These are phyloP conservation scores for Maniola hyperantus DNA, from an alignment of 2,888 invertebrate genomes.

Conservation along the genomic window DNA sequence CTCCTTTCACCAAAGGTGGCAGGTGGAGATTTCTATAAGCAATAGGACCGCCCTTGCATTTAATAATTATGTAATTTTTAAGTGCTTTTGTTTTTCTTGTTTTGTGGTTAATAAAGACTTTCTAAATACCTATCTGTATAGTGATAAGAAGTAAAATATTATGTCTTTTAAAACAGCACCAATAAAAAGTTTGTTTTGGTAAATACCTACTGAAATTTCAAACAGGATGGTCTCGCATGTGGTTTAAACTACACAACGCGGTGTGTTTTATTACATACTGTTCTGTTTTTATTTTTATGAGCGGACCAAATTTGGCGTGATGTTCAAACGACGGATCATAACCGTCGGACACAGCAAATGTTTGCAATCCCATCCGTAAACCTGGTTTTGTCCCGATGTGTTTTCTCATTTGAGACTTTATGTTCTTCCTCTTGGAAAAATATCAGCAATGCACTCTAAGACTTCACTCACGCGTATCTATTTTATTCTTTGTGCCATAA, in stretches of 20 bases:
- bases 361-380: slow-evolving; percentile 70
- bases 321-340: slow-evolving; percentile 75
- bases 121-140: not conserved
- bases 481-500: slow-evolving; percentile 67
- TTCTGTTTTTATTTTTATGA: slow-evolving; percentile 74
- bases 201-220: slow-evolving; percentile 16
- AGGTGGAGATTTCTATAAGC: no score
- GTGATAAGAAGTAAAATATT: not conserved
- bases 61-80: no score
- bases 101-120: no score
- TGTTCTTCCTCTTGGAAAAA: slow-evolving; percentile 45
- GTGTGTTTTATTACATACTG: slow-evolving; percentile 64
- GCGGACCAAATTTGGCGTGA: slow-evolving; percentile 75
- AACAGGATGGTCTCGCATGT: slow-evolving; percentile 43
- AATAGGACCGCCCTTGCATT: no score
- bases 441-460: slow-evolving; percentile 59
- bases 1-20: no score
- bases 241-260: slow-evolving; percentile 56
- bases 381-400: slow-evolving; percentile 58
- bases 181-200: slow-evolving; percentile 16
- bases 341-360: slow-evolving; percentile 76
- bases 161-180: not conserved
- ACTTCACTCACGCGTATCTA: slow-evolving; percentile 61
- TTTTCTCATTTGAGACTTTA: slow-evolving; percentile 50
- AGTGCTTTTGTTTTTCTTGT: no score